These are phyloP conservation scores for Myotis pilosus DNA, from an alignment of 2,797 vertebrate species.

Conservation along the genomic window DNA sequence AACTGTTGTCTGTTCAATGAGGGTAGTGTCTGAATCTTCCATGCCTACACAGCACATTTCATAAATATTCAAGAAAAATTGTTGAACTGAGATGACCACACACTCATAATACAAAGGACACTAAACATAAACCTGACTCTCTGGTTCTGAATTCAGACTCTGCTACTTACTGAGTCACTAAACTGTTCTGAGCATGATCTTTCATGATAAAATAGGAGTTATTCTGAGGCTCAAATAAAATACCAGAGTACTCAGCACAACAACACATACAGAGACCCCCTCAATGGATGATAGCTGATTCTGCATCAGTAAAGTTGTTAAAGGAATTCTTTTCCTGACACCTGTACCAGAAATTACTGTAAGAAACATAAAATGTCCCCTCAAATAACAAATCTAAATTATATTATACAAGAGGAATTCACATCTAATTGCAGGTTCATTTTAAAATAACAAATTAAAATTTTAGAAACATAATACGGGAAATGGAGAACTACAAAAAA, in stretches of 20 bases:
- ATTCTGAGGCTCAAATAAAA: not conserved
- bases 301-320: not conserved
- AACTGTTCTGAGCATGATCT: not conserved
- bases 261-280: not conserved
- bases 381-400: slow-evolving; percentile 46
- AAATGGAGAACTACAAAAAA: slow-evolving; percentile 2
- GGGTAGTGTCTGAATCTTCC: not conserved
- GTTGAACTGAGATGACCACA: not conserved
- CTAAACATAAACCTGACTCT: not conserved
- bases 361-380: slow-evolving; percentile 16
- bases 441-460: slow-evolving; percentile 22
- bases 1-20: not conserved
- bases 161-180: not conserved
- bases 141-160: not conserved
- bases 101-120: not conserved
- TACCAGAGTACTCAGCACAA: not conserved
- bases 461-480: slow-evolving; percentile 28
- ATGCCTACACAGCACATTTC: not conserved
- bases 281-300: not conserved
- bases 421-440: slow-evolving; percentile 3
- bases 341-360: slow-evolving; percentile 24
- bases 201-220: not conserved
- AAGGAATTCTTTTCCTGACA: slow-evolving; percentile 30
- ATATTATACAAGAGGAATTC: not conserved
- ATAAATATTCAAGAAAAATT: slow-evolving; percentile 11